Evolutionary conservation across 1,140 invertebrate genomes (phyloP), one percentile per base, ranked within the genome.

Genomic region (Ectropis grisescens): DNA sequence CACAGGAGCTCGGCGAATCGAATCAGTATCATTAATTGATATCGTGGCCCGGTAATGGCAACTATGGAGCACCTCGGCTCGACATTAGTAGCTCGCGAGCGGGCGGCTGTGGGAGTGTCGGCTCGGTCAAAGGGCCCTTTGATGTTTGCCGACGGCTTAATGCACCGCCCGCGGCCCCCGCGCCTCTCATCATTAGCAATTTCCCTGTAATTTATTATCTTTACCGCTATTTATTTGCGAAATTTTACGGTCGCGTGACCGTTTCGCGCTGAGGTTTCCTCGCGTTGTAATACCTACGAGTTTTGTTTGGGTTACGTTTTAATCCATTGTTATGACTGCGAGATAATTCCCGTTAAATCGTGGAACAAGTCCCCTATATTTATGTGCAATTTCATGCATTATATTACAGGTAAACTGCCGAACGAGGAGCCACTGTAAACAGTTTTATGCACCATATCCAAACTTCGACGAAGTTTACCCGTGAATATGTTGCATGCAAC

Each of bases 201-300:
- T 80, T 80, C 69, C 71, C 65, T 66, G 64, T 80, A 76, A 80
- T 75, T 76, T 74, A 74, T 80, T 80, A 76, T 80, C 75, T 76
- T 76, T 72, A 75, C 67, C 67, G 66, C 61, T 75, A 75, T 75
- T 75, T 75, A 70, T 80, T 76, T 79, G 65, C 69, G 61, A 58
- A 64, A 75, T 75, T 79, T 69, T 54, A 71, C 57, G 67, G 57
- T 41, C 39, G 47, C 40, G 59, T 61, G 44, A 47, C 50, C 51
- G 48, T 46, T 58, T 67, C 54, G 51, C 68, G 56, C 58, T 55
- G 58, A 48, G 22, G 19, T 9, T 9, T 22, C 4, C 4, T 9
- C 4, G 19, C 9, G 19, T 22, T 22, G 19, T n/a, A n/a, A n/a
- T n/a, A n/a, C n/a, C n/a, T n/a, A n/a, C n/a, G n/a, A n/a, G n/a